phyloP scores from a whole-genome alignment of 2,888 invertebrate genomes.

The Troides helena region DNA sequence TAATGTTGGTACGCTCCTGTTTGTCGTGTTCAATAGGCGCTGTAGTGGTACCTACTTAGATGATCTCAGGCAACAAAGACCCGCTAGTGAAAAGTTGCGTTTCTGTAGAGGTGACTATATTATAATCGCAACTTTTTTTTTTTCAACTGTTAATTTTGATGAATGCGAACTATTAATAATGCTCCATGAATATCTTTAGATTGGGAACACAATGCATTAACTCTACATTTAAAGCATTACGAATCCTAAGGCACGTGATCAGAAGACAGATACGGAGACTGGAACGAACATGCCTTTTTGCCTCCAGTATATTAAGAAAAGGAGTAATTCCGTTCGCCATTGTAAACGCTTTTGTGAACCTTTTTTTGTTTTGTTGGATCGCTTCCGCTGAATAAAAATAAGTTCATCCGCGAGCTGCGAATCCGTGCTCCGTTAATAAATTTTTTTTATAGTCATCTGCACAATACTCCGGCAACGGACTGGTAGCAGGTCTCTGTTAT shows the following conservation, averaged over 20 bases:
- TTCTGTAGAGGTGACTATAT: too few species aligned
- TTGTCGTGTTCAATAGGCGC: too few species aligned
- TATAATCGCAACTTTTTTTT: too few species aligned
- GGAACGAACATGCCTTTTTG: slow-evolving; percentile 14
- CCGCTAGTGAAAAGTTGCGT: too few species aligned
- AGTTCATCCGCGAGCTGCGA: slow-evolving; percentile 14
- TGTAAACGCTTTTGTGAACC: slow-evolving; percentile 12
- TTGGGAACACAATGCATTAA: background rate
- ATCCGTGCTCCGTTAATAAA: background rate
- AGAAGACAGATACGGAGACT: slow-evolving; percentile 4
- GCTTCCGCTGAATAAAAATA: slow-evolving; percentile 28
- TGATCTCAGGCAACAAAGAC: too few species aligned
- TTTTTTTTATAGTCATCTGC: background rate
- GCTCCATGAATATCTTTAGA: background rate
- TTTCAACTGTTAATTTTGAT: too few species aligned
- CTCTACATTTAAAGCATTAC: background rate
- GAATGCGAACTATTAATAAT: background rate
- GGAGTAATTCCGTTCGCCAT: slow-evolving; percentile 21
- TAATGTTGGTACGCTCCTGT: too few species aligned
- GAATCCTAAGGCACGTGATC: background rate
- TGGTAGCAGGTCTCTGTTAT: too few species aligned
- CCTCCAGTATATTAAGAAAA: slow-evolving; percentile 11
- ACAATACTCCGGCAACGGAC: too few species aligned
- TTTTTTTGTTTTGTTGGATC: slow-evolving; percentile 17
- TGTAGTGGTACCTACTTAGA: too few species aligned